Conservation (phyloP, 2,888 invertebrate species). For the Monochamus alternatus region DNA sequence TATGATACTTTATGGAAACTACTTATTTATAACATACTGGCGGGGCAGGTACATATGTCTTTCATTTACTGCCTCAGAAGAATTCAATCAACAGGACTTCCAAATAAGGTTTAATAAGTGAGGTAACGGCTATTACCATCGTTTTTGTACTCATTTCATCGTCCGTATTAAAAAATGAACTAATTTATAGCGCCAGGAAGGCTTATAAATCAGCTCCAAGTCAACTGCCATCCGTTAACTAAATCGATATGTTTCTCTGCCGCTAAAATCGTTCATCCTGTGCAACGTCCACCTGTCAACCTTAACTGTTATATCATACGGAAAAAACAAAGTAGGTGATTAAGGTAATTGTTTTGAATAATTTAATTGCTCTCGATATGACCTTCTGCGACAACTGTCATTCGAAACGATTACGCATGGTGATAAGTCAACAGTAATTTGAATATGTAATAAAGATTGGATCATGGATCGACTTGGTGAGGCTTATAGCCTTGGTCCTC, state of each 20-base stretch:
- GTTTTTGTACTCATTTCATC: not conserved
- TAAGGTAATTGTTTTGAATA: not conserved
- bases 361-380: not conserved
- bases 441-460: constrained; percentile 19
- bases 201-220: not conserved
- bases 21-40: too few relatives aligned
- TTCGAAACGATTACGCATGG: constrained; percentile 10
- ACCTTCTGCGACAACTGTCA: constrained; percentile 7
- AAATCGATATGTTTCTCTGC: too few relatives aligned
- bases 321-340: not conserved
- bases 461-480: constrained; percentile 7
- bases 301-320: not conserved
- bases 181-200: not conserved
- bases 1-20: too few relatives aligned
- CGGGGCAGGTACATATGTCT: too few relatives aligned
- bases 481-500: constrained; percentile 18
- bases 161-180: not conserved
- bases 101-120: not conserved
- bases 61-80: too few relatives aligned
- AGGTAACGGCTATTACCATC: not conserved
- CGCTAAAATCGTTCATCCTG: not conserved
- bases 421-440: constrained; percentile 11
- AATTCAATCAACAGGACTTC: not conserved
- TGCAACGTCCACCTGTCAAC: not conserved
- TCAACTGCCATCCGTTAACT: not conserved